Evolutionary conservation across 2,797 vertebrate genomes (phyloP), one percentile per base, ranked within the genome.

Genomic region (Taeniopygia guttata): DNA sequence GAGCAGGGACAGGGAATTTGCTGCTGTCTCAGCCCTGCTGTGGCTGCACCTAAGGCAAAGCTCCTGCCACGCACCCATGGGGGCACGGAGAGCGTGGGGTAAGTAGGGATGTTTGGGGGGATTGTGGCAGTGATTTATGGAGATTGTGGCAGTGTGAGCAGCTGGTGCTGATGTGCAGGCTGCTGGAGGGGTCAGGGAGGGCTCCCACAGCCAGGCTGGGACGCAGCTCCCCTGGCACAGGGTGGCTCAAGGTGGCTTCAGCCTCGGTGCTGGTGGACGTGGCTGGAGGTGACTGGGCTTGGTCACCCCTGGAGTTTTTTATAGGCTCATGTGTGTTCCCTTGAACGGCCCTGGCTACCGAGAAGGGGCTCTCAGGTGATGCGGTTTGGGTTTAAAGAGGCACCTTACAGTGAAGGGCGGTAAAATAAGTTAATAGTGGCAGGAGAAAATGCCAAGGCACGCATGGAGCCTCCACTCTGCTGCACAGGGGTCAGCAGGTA

Each of bases 181-280:
- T 84, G 95, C 78, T 54, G 91, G 0, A 2, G 2, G 76, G 54
- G 34, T 9, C 49, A 49, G 54, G 0, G 3, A 38, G 67, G 70
- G 49, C 49, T 73, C 43, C 66, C 1, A 1, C n/a, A 21, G 82
- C 62, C 10, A 1, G 45, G 79, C 64, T 83, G 83, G 56, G 88
- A 48, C 14, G 0, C 1, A 0, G 75, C 7, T 83, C 46, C 62
- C 38, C 26, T 5, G 1, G 0, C 3, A 42, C 30, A 30, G 36
- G 5, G 30, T 0, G 1, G 56, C 23, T 26, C 27, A 1, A 16
- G 75, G 72, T 4, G 51, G 7, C 15, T 42, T 79, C 73, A 49
- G 59, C 55, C 46, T 22, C 13, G 10, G 13, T 0, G 7, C 19
- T 2, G 7, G 6, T n/a, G 10, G 75, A 51, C 0, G 0, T 2